Evolutionary conservation across 2,797 vertebrate species (phyloP), one percentile per base, ranked within the genome.

Genomic region (Paratrypauchen microcephalus): DNA sequence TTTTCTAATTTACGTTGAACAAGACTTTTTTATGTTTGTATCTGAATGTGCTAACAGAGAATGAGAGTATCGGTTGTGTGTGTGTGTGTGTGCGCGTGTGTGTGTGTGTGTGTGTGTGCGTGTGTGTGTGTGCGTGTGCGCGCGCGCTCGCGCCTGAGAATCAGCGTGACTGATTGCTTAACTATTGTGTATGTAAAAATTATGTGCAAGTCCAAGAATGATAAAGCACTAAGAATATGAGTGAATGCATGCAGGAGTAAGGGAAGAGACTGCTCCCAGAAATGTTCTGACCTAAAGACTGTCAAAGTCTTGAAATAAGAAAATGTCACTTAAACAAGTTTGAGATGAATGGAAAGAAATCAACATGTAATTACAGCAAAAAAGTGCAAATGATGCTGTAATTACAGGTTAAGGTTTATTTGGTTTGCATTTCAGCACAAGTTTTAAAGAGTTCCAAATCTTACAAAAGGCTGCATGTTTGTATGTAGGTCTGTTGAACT

Each of bases 1-100:
- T 90, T 92, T 87, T 94, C 89, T 90, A 86, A 84, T 94, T 93
- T 94, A 85, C 71, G 83, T 89, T 92, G 78, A 91, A 91, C 88
- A 86, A 84, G 63, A 85, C 83, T 71, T 91, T 94, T 82, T 83
- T 92, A 94, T 91, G 57, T 41, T 52, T 67, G 78, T 86, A 76
- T 32, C 78, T 65, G 71, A 77, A 78, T 77, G 78, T 84, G 83
- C 69, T 80, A 83, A 75, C 82, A 80, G 83, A 80, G 71, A 24
- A 52, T 65, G 24, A 69, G 66, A 75, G 26, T 68, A 66, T 67
- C 69, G 48, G 52, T 48, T 68, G 71, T 69, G 71, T 65, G 72
- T 41, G 77, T 30, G 67, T 16, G 41, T 15, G 41, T 15, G 41
- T 13, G 19, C 1, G 41, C 15, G 19, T 68, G 71, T 69, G 71